phyloP scores from a whole-genome alignment of 2,888 invertebrate genomes.

The Philhelius pedissequus region DNA sequence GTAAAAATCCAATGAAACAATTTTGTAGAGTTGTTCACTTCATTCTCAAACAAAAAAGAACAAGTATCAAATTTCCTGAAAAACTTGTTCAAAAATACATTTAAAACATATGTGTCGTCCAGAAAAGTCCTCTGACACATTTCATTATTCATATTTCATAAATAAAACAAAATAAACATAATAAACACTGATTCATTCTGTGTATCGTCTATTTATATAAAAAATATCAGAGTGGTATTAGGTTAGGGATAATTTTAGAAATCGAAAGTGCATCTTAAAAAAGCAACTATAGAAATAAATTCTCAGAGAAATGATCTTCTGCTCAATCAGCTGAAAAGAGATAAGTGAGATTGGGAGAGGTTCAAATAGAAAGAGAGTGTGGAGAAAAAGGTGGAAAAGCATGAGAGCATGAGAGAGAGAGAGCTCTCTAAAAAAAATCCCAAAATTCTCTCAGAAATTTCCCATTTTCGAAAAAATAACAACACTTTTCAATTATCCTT shows the following conservation, averaged over 20 bases:
- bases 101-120: slow-evolving; percentile 16
- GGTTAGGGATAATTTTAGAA: slow-evolving; percentile 51
- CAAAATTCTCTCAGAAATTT: not conserved
- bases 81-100: not conserved
- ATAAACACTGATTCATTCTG: slow-evolving; percentile 43
- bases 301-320: not conserved
- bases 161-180: not conserved
- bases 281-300: not conserved
- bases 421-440: not conserved
- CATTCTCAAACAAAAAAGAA: not conserved
- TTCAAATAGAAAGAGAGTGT: not conserved
- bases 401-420: not conserved
- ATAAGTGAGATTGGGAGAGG: not conserved
- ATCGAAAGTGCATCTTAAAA: slow-evolving; percentile 41
- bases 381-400: not conserved
- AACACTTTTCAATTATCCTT: not conserved
- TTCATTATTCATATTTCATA: slow-evolving; percentile 37
- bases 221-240: slow-evolving; percentile 33
- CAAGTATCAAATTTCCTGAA: slow-evolving; percentile 6
- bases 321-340: not conserved
- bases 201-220: slow-evolving; percentile 16
- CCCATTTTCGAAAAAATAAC: not conserved
- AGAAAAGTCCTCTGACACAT: slow-evolving; percentile 48
- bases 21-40: too few species aligned
- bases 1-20: too few species aligned